phyloP scores from a whole-genome alignment of 2,888 invertebrate genomes.

The Thysanoteuthis rhombus region DNA sequence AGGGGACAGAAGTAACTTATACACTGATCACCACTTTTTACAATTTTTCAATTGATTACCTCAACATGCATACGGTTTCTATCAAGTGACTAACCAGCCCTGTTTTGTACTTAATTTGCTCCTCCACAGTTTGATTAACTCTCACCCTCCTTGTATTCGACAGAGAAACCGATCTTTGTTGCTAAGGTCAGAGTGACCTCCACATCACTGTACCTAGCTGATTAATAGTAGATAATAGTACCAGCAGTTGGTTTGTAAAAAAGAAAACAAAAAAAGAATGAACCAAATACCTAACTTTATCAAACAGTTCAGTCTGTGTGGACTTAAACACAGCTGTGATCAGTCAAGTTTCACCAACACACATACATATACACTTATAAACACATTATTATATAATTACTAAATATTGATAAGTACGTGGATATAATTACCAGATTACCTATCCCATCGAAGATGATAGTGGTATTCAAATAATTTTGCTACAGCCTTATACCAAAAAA shows the following conservation, averaged over 20 bases:
- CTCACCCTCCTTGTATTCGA: background rate
- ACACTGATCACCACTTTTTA: too few relatives aligned
- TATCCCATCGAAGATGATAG: too few relatives aligned
- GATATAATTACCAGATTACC: background rate
- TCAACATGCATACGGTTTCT: too few relatives aligned
- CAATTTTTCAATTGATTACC: too few relatives aligned
- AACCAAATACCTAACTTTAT: background rate
- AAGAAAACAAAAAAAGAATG: too few relatives aligned
- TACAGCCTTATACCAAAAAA: too few relatives aligned
- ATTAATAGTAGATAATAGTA: background rate
- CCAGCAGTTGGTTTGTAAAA: background rate
- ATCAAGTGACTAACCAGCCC: too few relatives aligned
- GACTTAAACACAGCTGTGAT: background rate
- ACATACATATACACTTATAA: background rate
- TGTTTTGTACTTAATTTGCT: too few relatives aligned
- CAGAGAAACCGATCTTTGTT: background rate
- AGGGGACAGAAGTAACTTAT: too few relatives aligned
- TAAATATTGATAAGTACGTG: background rate
- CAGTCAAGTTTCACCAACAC: background rate
- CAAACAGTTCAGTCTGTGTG: background rate
- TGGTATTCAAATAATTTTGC: too few relatives aligned
- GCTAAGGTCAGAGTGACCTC: background rate
- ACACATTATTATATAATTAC: background rate
- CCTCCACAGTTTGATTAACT: background rate
- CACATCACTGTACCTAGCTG: background rate